Base-by-base conservation (phyloP, 1,140 invertebrate genomes). In the Vanessa tameamea region DNA sequence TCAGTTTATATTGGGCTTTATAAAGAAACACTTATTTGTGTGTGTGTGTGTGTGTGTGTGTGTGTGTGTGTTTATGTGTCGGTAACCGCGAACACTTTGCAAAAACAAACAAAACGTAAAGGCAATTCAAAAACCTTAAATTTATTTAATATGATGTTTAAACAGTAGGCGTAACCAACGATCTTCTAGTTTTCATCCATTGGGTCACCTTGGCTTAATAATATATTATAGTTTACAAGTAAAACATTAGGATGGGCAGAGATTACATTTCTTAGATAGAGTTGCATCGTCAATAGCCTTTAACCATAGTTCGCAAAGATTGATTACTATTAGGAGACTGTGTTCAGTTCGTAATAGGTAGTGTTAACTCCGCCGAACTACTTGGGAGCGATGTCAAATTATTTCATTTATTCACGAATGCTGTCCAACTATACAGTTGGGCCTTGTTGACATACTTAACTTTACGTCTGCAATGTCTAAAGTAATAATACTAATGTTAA, bases 241-340 rank as follows among this genome's bases (percentile, higher is more conserved):
- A 9, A 43, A 43, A 9, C 37, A 13, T 20, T 7, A 57, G 16
- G 53, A 16, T 26, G 16, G 15, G 1, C 15, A 53, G 50, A 53
- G n/a, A 53, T 11, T 43, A 9, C 9, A 53, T 16, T 53, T 14
- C 50, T 53, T 9, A n/a, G n/a, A 53, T 15, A 53, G 50, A 50
- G 48, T 50, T 50, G 13, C 48, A n/a, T 53, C 6, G 8, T 15
- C 50, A 53, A 53, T 9, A 53, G n/a, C 50, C 50, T 53, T n/a
- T 53, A n/a, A n/a, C 7, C n/a, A 16, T 53, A 53, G n/a, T 8
- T 53, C n/a, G 50, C 53, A 57, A 57, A 57, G 53, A 57, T 57
- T 20, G 53, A 57, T 57, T 57, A 57, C 12, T 57, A 57, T 57
- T 57, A 57, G 53, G 3, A 20, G 53, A 57, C 53, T 57, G 53